Percentiles rank a stretch among this genome's conserved stretches.
phyloP scores from a whole-genome alignment of 2,113 vertebrate species.

The Cercocebus atys region DNA sequence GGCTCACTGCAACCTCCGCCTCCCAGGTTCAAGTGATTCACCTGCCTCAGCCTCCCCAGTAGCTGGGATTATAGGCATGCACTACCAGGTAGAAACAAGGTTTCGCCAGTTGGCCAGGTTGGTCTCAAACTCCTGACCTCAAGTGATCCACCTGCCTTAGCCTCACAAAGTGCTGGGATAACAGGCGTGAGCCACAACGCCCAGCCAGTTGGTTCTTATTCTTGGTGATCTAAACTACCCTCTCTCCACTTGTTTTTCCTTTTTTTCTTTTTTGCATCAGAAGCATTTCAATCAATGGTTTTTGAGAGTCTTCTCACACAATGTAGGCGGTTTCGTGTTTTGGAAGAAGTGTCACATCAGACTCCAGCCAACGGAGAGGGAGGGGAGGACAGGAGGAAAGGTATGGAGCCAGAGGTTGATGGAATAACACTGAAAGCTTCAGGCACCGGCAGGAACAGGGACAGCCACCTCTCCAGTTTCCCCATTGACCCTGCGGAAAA shows the following conservation, averaged over 20 bases:
- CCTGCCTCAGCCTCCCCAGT: background rate
- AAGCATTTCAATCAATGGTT: background rate
- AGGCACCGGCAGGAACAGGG: background rate
- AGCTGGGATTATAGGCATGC: background rate
- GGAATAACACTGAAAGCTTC: background rate
- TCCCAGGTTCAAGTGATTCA: too few species aligned
- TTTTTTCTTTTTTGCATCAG: background rate
- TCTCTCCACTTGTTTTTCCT: too few species aligned
- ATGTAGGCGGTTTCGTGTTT: background rate
- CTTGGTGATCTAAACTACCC: background rate
- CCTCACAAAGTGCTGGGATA: too few species aligned
- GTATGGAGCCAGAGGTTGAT: background rate
- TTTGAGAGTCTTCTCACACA: background rate
- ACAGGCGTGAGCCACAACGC: background rate
- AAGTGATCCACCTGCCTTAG: background rate
- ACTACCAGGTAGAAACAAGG: background rate
- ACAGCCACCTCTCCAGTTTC: background rate
- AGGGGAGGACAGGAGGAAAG: background rate
- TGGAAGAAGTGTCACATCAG: background rate
- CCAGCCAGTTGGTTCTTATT: background rate
- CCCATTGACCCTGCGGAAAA: constrained; percentile 40
- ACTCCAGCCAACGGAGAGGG: background rate
- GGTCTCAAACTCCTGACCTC: background rate
- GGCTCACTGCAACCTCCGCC: too few species aligned
- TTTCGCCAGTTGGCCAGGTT: background rate